phyloP scores from a whole-genome alignment of 2,797 vertebrate species.

The Pangasius mekongensis region DNA sequence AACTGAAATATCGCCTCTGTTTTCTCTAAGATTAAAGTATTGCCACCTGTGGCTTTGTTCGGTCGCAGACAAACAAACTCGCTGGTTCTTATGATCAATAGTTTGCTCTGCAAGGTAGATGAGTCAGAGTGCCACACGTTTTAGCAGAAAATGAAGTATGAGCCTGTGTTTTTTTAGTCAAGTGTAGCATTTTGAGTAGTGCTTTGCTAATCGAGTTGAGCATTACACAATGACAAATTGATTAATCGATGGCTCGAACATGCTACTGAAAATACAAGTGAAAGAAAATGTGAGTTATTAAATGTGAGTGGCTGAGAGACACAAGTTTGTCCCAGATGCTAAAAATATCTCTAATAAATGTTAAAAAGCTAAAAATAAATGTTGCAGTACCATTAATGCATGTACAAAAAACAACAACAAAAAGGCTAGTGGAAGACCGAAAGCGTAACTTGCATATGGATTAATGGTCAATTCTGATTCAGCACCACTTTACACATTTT shows the following conservation, averaged over 20 bases:
- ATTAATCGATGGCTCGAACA: not conserved
- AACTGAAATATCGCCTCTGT: slow-evolving; percentile 19
- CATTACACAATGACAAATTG: not conserved
- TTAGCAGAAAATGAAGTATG: not conserved
- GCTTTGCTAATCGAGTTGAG: not conserved
- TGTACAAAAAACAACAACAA: not conserved
- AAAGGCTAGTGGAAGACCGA: not conserved
- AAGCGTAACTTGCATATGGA: not conserved
- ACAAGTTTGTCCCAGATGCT: not conserved
- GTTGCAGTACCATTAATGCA: not conserved
- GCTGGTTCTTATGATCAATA: not conserved
- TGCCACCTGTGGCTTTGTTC: slow-evolving; percentile 12
- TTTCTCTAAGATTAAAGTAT: slow-evolving; percentile 18
- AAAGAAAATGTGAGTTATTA: not conserved
- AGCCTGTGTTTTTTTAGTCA: not conserved
- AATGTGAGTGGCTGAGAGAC: not conserved
- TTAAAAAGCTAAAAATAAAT: too few relatives aligned
- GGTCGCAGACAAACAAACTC: not conserved
- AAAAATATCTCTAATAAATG: not conserved
- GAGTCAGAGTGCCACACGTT: not conserved
- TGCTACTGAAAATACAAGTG: not conserved
- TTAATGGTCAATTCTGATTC: not conserved
- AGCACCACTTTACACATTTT: not conserved
- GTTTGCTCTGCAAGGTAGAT: not conserved
- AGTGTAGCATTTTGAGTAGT: not conserved